A percentile compares a stretch with the other conserved stretches of the same genome.
Conservation (phyloP, 2,113 vertebrate genomes). For the Oxyruncus cristatus region DNA sequence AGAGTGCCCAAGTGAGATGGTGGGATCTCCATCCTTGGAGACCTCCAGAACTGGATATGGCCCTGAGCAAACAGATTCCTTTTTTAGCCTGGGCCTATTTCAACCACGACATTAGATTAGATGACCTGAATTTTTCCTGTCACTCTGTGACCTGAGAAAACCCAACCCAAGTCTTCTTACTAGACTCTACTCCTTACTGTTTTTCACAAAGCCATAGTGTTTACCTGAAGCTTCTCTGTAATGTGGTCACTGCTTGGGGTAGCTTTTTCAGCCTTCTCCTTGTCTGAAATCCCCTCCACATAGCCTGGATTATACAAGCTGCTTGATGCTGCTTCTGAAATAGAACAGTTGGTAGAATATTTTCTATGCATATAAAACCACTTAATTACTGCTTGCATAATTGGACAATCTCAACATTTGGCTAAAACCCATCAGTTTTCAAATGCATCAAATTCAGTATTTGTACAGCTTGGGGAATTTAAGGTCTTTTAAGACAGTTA, state of each 20-base stretch:
- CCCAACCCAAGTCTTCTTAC: not conserved
- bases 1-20: not conserved
- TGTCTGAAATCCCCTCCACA: conserved; percentile 86
- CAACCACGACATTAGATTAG: not conserved
- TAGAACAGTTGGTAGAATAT: not conserved
- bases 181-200: not conserved
- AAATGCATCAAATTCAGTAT: not conserved
- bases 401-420: not conserved
- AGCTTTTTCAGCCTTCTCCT: conserved; percentile 87
- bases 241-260: conserved; percentile 76
- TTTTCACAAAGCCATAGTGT: not conserved
- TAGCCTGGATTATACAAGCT: conserved; percentile 87
- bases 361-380: not conserved
- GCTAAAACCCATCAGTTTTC: not conserved
- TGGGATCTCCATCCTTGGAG: not conserved
- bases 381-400: not conserved
- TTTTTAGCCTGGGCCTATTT: not conserved
- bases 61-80: not conserved
- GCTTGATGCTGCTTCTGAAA: conserved; percentile 81
- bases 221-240: conserved; percentile 94
- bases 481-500: not conserved
- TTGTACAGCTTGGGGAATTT: not conserved
- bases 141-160: not conserved
- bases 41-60: not conserved
- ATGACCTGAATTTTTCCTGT: not conserved